Percentiles rank a stretch among this genome's conserved stretches.
Conservation (phyloP, 2,797 vertebrate species). For the Chelon auratus region DNA sequence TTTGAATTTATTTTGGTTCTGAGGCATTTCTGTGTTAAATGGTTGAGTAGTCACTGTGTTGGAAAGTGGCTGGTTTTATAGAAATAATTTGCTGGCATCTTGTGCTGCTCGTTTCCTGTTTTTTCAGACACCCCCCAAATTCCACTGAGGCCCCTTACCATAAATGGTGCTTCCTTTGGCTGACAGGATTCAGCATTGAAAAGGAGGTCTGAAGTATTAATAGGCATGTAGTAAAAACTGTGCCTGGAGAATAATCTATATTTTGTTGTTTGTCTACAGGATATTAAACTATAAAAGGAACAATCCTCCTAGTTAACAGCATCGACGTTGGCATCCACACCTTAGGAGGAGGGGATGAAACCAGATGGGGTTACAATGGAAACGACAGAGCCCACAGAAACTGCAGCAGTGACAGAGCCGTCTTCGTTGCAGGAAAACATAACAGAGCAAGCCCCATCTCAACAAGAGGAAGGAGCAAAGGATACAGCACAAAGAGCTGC, state of each 20-base stretch:
- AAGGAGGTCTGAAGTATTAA: not conserved
- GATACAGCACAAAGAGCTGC: conserved; percentile 25
- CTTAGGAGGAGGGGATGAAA: conserved; percentile 80
- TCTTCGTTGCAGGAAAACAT: conserved; percentile 48
- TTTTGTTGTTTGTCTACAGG: conserved; percentile 56
- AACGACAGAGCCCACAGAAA: conserved; percentile 77
- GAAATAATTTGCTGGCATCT: conserved; percentile 39
- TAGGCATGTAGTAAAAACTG: not conserved
- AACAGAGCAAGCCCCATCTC: conserved; percentile 35
- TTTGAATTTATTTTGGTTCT: conserved; percentile 2
- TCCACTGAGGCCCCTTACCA: conserved; percentile 52
- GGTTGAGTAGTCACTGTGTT: not conserved
- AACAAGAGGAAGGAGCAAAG: conserved; percentile 51
- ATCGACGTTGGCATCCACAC: conserved; percentile 3
- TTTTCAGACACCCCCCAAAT: conserved; percentile 54
- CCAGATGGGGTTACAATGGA: conserved; percentile 85
- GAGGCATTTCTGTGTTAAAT: conserved; percentile 4
- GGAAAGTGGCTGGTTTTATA: conserved; percentile 9
- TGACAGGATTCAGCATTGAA: conserved; percentile 1
- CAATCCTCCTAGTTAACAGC: conserved; percentile 9
- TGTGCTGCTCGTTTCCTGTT: conserved; percentile 63
- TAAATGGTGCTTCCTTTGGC: conserved; percentile 57
- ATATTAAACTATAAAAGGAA: conserved; percentile 19
- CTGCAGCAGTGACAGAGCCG: conserved; percentile 62
- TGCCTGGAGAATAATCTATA: not conserved